Evolutionary conservation across 2,113 vertebrate species (phyloP).

Genomic region (human): GRCh38 chr6:135407001-135407500

Average conservation of each 20-base stretch:
- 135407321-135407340: conserved; percentile 14
- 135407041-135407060: neutral
- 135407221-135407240: neutral
- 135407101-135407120: neutral
- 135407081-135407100: neutral
- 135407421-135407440: neutral
- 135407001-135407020: neutral
- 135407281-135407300: neutral
- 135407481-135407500: conserved; percentile 30
- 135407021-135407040: neutral
- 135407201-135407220: neutral
- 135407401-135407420: neutral
- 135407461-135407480: neutral
- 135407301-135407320: conserved; percentile 30
- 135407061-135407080: neutral
- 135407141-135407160: neutral
- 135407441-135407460: neutral
- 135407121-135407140: neutral
- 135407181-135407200: neutral
- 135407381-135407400: neutral
- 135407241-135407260: conserved; percentile 17
- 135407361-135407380: neutral
- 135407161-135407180: neutral
- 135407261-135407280: neutral
- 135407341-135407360: neutral